A percentile compares a stretch with the other conserved stretches of the same genome.
Conservation (phyloP, 1,140 invertebrate species). For the Lineus longissimus region DNA sequence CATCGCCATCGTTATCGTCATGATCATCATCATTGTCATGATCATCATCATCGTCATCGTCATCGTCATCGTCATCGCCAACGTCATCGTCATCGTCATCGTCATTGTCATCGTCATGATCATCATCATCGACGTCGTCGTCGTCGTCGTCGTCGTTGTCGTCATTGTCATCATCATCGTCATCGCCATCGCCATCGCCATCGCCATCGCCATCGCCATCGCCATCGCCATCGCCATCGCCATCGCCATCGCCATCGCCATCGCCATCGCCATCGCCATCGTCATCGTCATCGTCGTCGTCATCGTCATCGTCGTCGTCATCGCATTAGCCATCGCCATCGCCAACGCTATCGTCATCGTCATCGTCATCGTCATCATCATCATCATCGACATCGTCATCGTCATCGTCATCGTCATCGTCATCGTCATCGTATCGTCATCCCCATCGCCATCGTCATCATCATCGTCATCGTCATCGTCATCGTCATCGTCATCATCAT, state of each 20-base stretch:
- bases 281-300: not conserved
- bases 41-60: not conserved
- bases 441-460: no score
- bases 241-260: no score
- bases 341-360: not conserved
- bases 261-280: slow-evolving; percentile 1
- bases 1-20: no score
- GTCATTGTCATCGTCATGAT: no score
- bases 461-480: slow-evolving; percentile 1
- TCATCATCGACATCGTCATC: not conserved
- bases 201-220: slow-evolving; percentile 1
- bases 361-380: slow-evolving; percentile 1
- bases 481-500: slow-evolving; percentile 1
- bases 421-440: no score
- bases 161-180: slow-evolving; percentile 2
- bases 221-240: no score
- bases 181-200: slow-evolving; percentile 1
- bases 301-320: slow-evolving; percentile 1
- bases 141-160: slow-evolving; percentile 1
- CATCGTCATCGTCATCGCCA: slow-evolving; percentile 1
- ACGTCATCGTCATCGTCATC: no score
- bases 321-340: no score
- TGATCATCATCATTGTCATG: not conserved
- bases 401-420: slow-evolving; percentile 1
- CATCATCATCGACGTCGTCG: not conserved